Base-by-base conservation (phyloP, 2,888 invertebrate species). In the Coleophora deauratella region DNA sequence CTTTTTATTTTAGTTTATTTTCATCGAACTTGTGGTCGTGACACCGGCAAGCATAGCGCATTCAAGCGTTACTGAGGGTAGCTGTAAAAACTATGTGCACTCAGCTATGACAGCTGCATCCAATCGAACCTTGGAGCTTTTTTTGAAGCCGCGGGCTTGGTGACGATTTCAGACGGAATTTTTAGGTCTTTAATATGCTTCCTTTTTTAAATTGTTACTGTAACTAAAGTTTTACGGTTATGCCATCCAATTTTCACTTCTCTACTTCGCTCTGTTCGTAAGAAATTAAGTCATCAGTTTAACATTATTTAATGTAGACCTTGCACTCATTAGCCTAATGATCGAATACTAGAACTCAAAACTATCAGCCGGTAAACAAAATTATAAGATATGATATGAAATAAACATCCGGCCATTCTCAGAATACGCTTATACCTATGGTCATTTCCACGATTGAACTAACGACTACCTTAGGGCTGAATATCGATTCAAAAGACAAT, bases 21-120 rank as follows among this genome's bases (percentile, higher is more conserved):
- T 39, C n/a, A 54, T 53, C 52, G 52, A 21, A 21, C 55, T 52
- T 66, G 72, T 62, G 66, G 67, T 78, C 73, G 75, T 77, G 79
- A 79, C 74, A 55, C 45, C 50, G 49, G 52, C 56, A 40, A 38
- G 39, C 42, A 51, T 49, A 51, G 60, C 49, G 56, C 73, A 68
- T 51, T 64, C 65, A 62, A 71, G 66, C 73, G 70, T 73, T 62
- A 62, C 68, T 44, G 54, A 62, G 72, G 74, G 72, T 72, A 66
- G 63, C 49, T 59, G 72, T 70, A 81, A 81, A 80, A 82, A 79
- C 67, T 52, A 56, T 57, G 65, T 54, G 62, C 74, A 61, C 62
- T 73, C 66, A 59, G 55, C 66, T 72, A 67, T 69, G 62, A 71
- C 72, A 60, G 54, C 52, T 50, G 47, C 53, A 45, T 45, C 47